phyloP scores from a whole-genome alignment of 2,797 vertebrate genomes.

The Syngnathus rostellatus region DNA sequence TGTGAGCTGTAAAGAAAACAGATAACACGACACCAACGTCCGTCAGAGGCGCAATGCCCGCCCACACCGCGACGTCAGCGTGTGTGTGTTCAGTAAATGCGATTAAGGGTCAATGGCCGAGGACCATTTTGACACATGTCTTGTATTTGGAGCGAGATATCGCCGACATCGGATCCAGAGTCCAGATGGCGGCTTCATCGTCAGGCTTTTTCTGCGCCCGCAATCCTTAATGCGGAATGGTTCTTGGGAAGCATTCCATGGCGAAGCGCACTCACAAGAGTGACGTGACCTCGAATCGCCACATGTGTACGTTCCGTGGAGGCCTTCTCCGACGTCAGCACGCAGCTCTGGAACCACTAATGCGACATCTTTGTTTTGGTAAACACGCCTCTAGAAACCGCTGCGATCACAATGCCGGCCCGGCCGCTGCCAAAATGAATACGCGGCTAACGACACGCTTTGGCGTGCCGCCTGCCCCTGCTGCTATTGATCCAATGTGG shows the following conservation, averaged over 20 bases:
- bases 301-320: conserved; percentile 41
- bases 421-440: conserved; percentile 65
- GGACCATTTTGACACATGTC: conserved; percentile 66
- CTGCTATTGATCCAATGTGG: conserved; percentile 59
- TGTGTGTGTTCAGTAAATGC: conserved; percentile 62
- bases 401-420: conserved; percentile 56
- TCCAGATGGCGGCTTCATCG: neutral
- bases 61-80: conserved; percentile 20
- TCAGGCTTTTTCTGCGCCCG: neutral
- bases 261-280: conserved; percentile 44
- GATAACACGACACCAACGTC: conserved; percentile 29
- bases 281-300: conserved; percentile 51
- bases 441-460: conserved; percentile 66
- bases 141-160: conserved; percentile 59
- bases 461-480: conserved; percentile 54
- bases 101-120: conserved; percentile 59
- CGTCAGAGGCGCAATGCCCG: conserved; percentile 24
- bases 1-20: conserved; percentile 5
- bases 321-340: conserved; percentile 59
- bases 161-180: conserved; percentile 9
- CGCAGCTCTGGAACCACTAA: conserved; percentile 56
- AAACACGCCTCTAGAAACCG: conserved; percentile 68
- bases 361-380: conserved; percentile 61
- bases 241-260: conserved; percentile 1
- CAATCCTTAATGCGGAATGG: neutral